Evolutionary conservation across 2,113 vertebrate species (phyloP).

Genomic region (Gambusia affinis): DNA sequence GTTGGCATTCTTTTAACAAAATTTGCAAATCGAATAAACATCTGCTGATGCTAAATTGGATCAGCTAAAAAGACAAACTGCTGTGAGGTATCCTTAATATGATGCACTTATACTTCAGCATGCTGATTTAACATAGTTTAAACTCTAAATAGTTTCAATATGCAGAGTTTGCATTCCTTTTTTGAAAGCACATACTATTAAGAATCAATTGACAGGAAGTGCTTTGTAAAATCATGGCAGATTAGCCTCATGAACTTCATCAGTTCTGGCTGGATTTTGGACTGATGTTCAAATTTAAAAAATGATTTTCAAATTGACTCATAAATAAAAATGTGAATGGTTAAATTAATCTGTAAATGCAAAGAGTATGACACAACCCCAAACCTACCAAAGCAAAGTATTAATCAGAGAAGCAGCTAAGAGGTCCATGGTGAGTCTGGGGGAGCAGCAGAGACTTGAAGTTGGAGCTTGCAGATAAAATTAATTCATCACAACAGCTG

Average conservation of each 20-base stretch:
- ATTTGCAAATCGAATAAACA: background rate
- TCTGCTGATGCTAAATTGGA: background rate
- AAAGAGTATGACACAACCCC: background rate
- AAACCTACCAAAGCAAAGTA: background rate
- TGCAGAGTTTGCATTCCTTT: background rate
- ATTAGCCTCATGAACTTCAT: no score
- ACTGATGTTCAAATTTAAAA: no score
- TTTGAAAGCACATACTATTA: background rate
- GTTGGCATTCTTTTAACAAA: slow-evolving; percentile 4
- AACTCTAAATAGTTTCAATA: background rate
- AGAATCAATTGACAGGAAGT: background rate
- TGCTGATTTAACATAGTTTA: background rate
- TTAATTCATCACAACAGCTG: slow-evolving; percentile 14
- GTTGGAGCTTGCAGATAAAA: slow-evolving; percentile 22
- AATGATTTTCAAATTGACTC: background rate
- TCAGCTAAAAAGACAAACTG: background rate
- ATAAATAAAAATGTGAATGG: background rate
- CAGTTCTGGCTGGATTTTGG: no score
- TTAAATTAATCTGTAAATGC: background rate
- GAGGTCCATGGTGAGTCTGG: background rate
- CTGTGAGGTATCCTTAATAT: background rate
- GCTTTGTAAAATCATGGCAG: background rate
- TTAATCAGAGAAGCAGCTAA: background rate
- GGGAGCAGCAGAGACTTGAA: slow-evolving; percentile 1
- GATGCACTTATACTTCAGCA: background rate